Evolutionary conservation across 2,888 invertebrate species (phyloP).

Genomic region (Fragum sueziense): DNA sequence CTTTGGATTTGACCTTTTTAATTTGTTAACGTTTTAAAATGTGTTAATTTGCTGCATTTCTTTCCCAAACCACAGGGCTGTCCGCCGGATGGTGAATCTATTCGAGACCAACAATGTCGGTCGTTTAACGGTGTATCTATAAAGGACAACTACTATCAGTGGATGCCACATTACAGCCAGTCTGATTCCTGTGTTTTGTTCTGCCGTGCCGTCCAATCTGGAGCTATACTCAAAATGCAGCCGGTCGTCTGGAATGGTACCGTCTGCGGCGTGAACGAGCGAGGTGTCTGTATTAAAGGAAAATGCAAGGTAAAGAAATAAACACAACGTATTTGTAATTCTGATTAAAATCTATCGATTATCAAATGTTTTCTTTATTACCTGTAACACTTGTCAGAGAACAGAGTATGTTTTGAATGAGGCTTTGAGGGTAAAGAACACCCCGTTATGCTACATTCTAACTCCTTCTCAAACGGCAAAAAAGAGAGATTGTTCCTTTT

Average conservation of each 20-base stretch:
- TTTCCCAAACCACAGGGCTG: slow-evolving; percentile 65
- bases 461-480: too few species aligned
- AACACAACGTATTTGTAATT: too few species aligned
- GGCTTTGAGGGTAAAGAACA: too few species aligned
- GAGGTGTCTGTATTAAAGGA: slow-evolving; percentile 96
- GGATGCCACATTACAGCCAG: slow-evolving; percentile 90
- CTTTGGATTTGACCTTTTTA: too few species aligned
- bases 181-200: slow-evolving; percentile 92
- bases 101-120: slow-evolving; percentile 89
- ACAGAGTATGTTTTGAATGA: too few species aligned
- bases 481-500: too few species aligned
- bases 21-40: too few species aligned
- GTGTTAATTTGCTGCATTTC: too few species aligned
- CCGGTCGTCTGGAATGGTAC: slow-evolving; percentile 91
- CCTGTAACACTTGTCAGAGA: too few species aligned
- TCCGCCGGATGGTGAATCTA: slow-evolving; percentile 10
- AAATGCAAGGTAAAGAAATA: slow-evolving; percentile 92
- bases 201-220: slow-evolving; percentile 83
- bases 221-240: slow-evolving; percentile 53
- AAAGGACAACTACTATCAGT: slow-evolving; percentile 87
- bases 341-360: too few species aligned
- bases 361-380: too few species aligned
- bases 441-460: too few species aligned
- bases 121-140: slow-evolving; percentile 92
- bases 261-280: slow-evolving; percentile 88